Conservation (phyloP, 2,888 invertebrate species). For the Cylindroiulus punctatus region DNA sequence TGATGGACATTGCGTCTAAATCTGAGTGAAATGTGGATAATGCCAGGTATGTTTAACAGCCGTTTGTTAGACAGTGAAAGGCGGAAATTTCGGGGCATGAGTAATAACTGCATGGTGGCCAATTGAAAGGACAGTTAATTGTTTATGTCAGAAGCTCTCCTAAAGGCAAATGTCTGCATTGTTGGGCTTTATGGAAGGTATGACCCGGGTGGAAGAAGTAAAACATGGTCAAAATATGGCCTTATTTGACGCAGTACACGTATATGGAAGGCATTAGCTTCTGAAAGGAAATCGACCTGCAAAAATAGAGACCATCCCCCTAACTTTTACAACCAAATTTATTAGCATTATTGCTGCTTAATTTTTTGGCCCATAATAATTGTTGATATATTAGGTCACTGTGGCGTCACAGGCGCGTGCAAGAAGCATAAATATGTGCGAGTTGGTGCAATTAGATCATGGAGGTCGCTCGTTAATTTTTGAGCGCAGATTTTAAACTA, state of each 20-base stretch:
- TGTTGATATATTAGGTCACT: not conserved
- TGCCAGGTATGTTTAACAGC: not conserved
- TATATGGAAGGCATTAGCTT: not conserved
- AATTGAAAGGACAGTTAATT: constrained; percentile 36
- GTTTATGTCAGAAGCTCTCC: constrained; percentile 11
- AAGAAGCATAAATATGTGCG: constrained; percentile 13
- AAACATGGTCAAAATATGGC: too few relatives aligned
- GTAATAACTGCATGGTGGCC: constrained; percentile 12
- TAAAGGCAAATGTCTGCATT: not conserved
- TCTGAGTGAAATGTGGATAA: constrained; percentile 2
- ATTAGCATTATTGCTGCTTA: not conserved
- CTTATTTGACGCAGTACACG: too few relatives aligned
- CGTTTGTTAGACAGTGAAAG: not conserved
- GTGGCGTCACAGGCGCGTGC: not conserved
- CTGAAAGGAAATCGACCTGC: too few relatives aligned
- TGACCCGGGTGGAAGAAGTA: too few relatives aligned
- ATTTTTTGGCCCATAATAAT: constrained; percentile 2
- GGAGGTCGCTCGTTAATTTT: constrained; percentile 17
- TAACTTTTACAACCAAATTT: not conserved
- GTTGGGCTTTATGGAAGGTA: too few relatives aligned
- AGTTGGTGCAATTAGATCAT: not conserved
- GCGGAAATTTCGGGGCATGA: not conserved
- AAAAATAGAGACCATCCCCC: not conserved
- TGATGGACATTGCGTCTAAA: not conserved
- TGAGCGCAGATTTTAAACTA: not conserved